A percentile compares a stretch with the other conserved stretches of the same genome.
Conservation (phyloP, 1,140 invertebrate species). For the Polypedilum pembai region DNA sequence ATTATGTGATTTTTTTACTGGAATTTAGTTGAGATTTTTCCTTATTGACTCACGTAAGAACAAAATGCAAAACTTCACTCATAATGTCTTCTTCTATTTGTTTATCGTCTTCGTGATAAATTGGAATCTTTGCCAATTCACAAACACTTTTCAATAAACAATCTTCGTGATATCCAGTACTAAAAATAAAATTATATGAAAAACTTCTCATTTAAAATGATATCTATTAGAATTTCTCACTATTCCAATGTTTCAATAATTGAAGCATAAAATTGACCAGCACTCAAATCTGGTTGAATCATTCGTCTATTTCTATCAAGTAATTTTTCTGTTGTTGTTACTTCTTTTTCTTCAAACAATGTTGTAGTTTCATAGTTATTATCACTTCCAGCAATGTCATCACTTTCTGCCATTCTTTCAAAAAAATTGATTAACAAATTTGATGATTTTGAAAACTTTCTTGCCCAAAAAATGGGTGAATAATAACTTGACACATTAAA, state of each 20-base stretch:
- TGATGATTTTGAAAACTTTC: neutral
- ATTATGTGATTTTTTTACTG: conserved; percentile 6
- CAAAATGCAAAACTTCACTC: conserved; percentile 36
- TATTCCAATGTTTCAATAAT: conserved; percentile 34
- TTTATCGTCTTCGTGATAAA: conserved; percentile 34
- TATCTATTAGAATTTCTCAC: conserved; percentile 29
- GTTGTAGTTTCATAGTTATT: neutral
- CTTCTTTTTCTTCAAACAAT: neutral
- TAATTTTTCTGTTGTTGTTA: neutral
- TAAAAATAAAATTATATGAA: conserved; percentile 31
- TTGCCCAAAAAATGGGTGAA: neutral
- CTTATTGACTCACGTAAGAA: conserved; percentile 38
- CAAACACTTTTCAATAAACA: conserved; percentile 40
- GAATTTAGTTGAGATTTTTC: neutral
- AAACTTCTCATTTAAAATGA: neutral
- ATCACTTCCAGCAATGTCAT: neutral
- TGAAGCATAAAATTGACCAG: conserved; percentile 37
- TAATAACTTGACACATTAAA: neutral
- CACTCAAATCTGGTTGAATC: conserved; percentile 35
- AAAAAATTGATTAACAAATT: neutral
- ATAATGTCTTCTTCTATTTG: conserved; percentile 32
- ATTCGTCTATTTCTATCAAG: neutral
- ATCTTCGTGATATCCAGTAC: conserved; percentile 37
- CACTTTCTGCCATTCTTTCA: neutral
- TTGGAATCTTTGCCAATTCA: conserved; percentile 39